Base-by-base conservation (phyloP, 2,113 vertebrate genomes). In the Nanger granti region DNA sequence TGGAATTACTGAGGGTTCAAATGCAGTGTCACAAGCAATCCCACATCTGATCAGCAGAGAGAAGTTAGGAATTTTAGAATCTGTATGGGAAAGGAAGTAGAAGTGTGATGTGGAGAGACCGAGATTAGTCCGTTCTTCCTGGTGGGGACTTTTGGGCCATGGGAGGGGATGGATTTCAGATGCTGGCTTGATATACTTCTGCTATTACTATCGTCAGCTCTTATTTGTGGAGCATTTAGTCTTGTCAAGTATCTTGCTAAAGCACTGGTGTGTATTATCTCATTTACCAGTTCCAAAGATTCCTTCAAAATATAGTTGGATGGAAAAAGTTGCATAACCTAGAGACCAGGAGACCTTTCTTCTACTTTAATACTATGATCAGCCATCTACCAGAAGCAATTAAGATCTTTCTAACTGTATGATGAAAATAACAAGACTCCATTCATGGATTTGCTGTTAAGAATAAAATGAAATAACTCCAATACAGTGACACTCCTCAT, bases 41-140 rank as follows among this genome's bases (percentile, higher is more conserved):
- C 2, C 18, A 57, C 3, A 0, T 49, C 31, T 0, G 37, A 4
- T 20, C 34, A 55, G 20, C 12, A 44, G 1, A 28, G 31, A 52
- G 69, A 79, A 44, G 31, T 73, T 66, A 83, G 62, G 82, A 80
- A 20, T 11, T 37, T 60, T 49, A 80, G 60, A 41, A 9, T 57
- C 44, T 82, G 6, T 87, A 84, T 91, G 55, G 85, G n/a, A 82
- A 89, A 93, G 73, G 28, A 22, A 59, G 55, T 52, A 37, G 52
- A 26, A 5, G 28, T 82, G n/a, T 52, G 62, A 15, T 20, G 9
- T 54, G 34, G 47, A 18, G 28, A 34, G 47, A 6, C 9, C 49
- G 59, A 34, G 37, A 4, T 34, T 55, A 47, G 6, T 49, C 28
- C 7, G 2, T 41, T 64, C 7, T 87, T 94, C 62, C 62, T 52